Conservation (phyloP, 2,888 invertebrate genomes). For the Dugesia japonica region DNA sequence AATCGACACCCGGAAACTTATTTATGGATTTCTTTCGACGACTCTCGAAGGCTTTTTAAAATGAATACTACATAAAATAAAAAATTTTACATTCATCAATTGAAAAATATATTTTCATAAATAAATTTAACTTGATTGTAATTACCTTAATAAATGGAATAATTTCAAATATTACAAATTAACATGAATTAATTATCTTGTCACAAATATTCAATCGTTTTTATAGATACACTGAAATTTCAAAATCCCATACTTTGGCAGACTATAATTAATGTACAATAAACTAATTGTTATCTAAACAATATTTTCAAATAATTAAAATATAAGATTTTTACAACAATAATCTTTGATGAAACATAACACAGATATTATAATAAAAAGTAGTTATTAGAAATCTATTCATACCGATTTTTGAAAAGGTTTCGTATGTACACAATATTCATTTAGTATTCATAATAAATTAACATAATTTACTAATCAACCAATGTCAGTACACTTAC, state of each 20-base stretch:
- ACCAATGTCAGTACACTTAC: not conserved
- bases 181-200: too few relatives aligned
- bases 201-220: too few relatives aligned
- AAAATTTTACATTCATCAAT: not conserved
- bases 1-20: not conserved
- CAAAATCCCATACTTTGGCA: too few relatives aligned
- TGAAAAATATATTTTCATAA: not conserved
- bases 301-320: not conserved
- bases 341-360: not conserved
- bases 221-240: too few relatives aligned
- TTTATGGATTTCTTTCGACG: not conserved
- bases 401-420: not conserved
- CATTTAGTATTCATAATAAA: not conserved
- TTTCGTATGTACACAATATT: not conserved
- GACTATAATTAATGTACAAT: too few relatives aligned
- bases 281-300: not conserved
- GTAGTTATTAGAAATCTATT: not conserved
- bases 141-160: too few relatives aligned
- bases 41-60: not conserved
- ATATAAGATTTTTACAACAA: slow-evolving; percentile 10
- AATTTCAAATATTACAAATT: too few relatives aligned
- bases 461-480: not conserved
- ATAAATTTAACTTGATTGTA: too few relatives aligned
- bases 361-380: not conserved
- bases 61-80: not conserved